Evolutionary conservation across 1,140 invertebrate species (phyloP).

Genomic region (Lasioglossum baleicum): DNA sequence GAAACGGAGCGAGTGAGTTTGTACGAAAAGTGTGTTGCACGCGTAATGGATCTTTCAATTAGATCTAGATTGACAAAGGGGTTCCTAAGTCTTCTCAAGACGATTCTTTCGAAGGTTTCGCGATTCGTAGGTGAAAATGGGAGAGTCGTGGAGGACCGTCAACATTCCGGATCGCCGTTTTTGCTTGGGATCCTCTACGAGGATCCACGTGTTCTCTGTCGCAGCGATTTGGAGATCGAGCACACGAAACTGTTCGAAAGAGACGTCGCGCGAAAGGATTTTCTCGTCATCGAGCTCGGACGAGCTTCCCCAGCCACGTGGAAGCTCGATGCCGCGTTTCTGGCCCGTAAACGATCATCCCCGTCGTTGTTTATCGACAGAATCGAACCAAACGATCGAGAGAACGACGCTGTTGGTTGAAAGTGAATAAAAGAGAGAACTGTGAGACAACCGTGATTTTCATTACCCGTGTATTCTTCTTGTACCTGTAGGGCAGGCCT

Average conservation of each 20-base stretch:
- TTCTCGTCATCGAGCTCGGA: background rate
- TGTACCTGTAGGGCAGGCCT: conserved; percentile 60
- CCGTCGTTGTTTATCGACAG: conserved; percentile 58
- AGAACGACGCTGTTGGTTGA: conserved; percentile 59
- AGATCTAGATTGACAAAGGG: conserved; percentile 46
- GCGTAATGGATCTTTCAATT: conserved; percentile 11
- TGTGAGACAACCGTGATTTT: conserved; percentile 54
- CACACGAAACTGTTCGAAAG: background rate
- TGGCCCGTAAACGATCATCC: conserved; percentile 41
- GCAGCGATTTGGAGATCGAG: background rate
- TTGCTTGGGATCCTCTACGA: too few species aligned
- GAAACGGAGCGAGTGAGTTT: background rate
- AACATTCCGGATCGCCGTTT: too few species aligned
- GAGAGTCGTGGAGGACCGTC: background rate
- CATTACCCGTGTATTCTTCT: conserved; percentile 52
- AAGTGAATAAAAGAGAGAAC: conserved; percentile 60
- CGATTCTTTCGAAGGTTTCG: conserved; percentile 3
- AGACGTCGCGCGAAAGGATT: background rate
- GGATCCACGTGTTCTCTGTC: too few species aligned
- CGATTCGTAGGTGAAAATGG: background rate
- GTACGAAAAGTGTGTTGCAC: background rate
- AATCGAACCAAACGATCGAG: conserved; percentile 65
- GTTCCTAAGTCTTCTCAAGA: conserved; percentile 43
- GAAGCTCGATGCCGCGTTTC: conserved; percentile 18
- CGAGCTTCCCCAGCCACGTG: background rate